These are phyloP conservation scores for Andrena dorsata DNA, from an alignment of 2,888 invertebrate species.

Conservation along the genomic window DNA sequence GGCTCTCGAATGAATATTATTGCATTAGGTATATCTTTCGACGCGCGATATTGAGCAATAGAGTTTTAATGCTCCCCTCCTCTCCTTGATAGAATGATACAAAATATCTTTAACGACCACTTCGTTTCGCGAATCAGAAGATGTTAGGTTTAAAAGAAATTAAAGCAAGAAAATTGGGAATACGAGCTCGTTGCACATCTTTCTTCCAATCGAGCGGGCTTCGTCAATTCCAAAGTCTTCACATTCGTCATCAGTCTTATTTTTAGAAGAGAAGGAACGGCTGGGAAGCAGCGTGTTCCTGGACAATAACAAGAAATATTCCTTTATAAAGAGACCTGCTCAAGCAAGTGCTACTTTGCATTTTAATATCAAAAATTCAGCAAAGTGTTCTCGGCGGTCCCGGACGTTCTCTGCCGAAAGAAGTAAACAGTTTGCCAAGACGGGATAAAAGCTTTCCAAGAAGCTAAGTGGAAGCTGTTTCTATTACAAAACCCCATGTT, in stretches of 20 bases:
- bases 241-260: conserved; percentile 21
- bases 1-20: too few relatives aligned
- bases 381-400: background rate
- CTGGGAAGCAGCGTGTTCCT: background rate
- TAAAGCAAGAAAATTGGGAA: background rate
- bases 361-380: background rate
- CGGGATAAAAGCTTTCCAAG: background rate
- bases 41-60: too few relatives aligned
- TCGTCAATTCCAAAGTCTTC: conserved; percentile 24
- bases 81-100: too few relatives aligned
- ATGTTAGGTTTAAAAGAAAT: too few relatives aligned
- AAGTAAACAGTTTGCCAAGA: background rate
- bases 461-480: background rate
- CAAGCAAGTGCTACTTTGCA: background rate
- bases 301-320: conserved; percentile 6
- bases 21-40: too few relatives aligned
- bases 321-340: conserved; percentile 5
- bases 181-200: background rate
- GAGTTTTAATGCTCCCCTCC: too few relatives aligned
- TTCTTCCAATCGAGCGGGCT: conserved; percentile 6
- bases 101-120: too few relatives aligned
- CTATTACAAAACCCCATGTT: background rate
- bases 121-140: too few relatives aligned
- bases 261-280: conserved; percentile 26
- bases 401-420: background rate